Base-by-base conservation (phyloP, 2,797 vertebrate genomes). In the Loris lydekkerianus region DNA sequence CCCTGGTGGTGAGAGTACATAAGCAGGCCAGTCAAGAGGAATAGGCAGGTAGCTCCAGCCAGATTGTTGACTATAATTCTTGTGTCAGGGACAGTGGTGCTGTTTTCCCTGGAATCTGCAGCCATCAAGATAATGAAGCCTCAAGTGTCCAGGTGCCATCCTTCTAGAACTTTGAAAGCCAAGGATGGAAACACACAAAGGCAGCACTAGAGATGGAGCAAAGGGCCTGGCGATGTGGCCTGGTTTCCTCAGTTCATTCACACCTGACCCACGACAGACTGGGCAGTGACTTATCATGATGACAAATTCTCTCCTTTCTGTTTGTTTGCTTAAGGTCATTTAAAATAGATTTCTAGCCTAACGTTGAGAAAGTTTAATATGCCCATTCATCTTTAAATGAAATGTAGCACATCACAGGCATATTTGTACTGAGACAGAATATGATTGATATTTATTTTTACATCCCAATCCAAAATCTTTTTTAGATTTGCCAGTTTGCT, bases 401-500 rank as follows among this genome's bases (percentile, higher is more conserved):
- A 97, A 93, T 97, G 86, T 69, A 96, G 90, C 94, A 78, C 97
- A 97, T 98, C 67, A 86, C 53, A 81, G 63, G 96, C 94, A 87
- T 81, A 93, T 91, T 94, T 97, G 73, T 92, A 96, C 72, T 88
- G 97, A 86, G 82, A 96, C n/a, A 88, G 94, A 97, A 82, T 70
- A 67, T 61, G 46, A 7, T 65, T 3, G 0, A 3, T 91, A 73
- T 96, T 96, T 96, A 58, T 91, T 94, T 70, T 73, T 94, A 58
- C 58, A 82, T 37, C 43, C 34, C 67, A 85, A 67, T 1, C 2
- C 31, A 65, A 63, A 73, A 89, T 4, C 60, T 75, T 86, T 49
- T 70, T 25, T 78, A n/a, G 21, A 49, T 25, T 99, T 98, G 99
- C 21, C 2, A 99, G 98, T 93, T 98, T 99, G 86, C 98, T 98